A percentile compares a stretch with the other conserved stretches of the same genome.
Conservation (phyloP, 2,113 vertebrate species). For the Brienomyrus brachyistius region DNA sequence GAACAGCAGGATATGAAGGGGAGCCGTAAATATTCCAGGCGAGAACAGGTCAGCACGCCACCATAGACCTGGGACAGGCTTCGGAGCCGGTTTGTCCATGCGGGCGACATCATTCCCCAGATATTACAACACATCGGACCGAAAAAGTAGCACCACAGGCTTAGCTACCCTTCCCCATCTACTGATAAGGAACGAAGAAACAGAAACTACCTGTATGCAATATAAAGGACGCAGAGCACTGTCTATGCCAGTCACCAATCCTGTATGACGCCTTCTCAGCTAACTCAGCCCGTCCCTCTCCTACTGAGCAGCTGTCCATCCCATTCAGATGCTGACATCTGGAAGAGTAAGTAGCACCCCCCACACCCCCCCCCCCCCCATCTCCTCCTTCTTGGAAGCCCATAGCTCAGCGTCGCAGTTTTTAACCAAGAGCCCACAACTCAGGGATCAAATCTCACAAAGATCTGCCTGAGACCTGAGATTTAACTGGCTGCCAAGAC, state of each 20-base stretch:
- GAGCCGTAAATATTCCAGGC: not conserved
- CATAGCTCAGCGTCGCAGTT: not conserved
- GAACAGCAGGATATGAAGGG: not conserved
- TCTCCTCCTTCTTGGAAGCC: not conserved
- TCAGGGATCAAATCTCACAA: slow-evolving; percentile 1
- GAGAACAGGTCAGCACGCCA: not conserved
- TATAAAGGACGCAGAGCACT: not conserved
- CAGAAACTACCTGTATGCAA: not conserved
- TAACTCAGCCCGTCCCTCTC: not conserved
- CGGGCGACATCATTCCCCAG: not conserved
- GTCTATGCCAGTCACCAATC: not conserved
- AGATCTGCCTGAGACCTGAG: not conserved
- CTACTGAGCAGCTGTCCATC: not conserved
- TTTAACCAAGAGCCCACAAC: not conserved
- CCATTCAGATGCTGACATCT: not conserved
- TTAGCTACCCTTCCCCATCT: not conserved
- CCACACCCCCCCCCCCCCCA: not conserved
- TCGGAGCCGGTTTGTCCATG: not conserved
- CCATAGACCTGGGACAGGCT: not conserved
- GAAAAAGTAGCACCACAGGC: not conserved
- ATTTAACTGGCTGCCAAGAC: not conserved
- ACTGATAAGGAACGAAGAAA: not conserved
- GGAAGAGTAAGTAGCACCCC: not conserved
- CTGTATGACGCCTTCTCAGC: not conserved
- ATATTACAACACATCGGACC: not conserved